A percentile compares a stretch with the other conserved stretches of the same genome.
phyloP scores from a whole-genome alignment of 2,113 vertebrate genomes.

The Aix galericulata region DNA sequence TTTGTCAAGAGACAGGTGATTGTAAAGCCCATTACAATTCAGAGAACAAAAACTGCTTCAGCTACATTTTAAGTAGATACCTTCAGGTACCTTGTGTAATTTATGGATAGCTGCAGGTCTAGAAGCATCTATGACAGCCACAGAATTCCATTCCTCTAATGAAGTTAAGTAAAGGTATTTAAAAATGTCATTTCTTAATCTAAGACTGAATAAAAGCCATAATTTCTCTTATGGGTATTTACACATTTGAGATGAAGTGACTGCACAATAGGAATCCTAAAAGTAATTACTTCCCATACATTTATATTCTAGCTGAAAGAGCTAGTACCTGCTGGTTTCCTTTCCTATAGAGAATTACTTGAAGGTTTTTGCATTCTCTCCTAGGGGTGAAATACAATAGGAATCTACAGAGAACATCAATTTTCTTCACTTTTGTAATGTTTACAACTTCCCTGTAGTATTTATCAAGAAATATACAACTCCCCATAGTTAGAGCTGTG shows the following conservation, averaged over 20 bases:
- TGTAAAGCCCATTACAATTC: conserved; percentile 9
- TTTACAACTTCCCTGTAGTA: conserved; percentile 60
- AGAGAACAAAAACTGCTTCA: conserved; percentile 7
- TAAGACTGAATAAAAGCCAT: conserved; percentile 41
- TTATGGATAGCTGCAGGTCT: not conserved
- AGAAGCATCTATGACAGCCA: not conserved
- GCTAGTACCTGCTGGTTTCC: not conserved
- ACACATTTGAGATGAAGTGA: conserved; percentile 13
- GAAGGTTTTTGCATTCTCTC: conserved; percentile 39
- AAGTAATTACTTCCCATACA: conserved; percentile 34
- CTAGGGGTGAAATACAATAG: conserved; percentile 52
- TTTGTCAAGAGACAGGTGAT: not conserved
- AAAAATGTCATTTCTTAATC: conserved; percentile 44
- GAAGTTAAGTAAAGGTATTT: conserved; percentile 10
- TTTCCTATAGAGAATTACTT: conserved; percentile 50
- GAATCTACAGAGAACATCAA: conserved; percentile 44
- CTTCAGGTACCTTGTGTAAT: not conserved
- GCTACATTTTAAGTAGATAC: not conserved
- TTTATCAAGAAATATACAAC: conserved; percentile 69
- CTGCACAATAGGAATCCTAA: conserved; percentile 5
- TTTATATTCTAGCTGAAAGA: conserved; percentile 33
- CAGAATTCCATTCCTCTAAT: conserved; percentile 11
- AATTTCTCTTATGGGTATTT: conserved; percentile 40
- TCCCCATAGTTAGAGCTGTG: conserved; percentile 62
- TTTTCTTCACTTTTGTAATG: conserved; percentile 71